These are phyloP conservation scores for Cantharis flavilabris DNA, from an alignment of 2,888 invertebrate species.

Conservation along the genomic window DNA sequence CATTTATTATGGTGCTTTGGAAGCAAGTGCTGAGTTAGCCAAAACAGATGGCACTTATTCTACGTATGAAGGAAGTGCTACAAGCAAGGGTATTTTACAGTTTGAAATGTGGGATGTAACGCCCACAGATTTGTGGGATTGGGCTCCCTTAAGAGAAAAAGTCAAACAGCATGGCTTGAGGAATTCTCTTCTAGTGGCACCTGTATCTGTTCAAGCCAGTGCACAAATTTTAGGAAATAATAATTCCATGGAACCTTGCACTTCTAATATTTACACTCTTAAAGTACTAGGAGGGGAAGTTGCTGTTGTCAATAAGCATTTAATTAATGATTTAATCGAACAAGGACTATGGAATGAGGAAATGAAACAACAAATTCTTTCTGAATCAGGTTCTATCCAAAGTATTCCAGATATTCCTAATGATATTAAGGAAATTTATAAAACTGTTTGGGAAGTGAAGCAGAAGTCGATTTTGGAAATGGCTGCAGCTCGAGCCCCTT, in stretches of 20 bases:
- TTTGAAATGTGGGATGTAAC: constrained; percentile 97
- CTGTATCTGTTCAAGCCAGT: constrained; percentile 99
- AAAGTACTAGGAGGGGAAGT: constrained; percentile 96
- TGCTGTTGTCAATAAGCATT: constrained; percentile 94
- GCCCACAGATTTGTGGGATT: constrained; percentile 88
- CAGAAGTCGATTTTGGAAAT: constrained; percentile 92
- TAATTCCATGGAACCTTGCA: constrained; percentile 97
- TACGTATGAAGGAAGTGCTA: constrained; percentile 89
- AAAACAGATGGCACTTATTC: constrained; percentile 84
- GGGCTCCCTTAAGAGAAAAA: constrained; percentile 79
- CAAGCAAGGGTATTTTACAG: constrained; percentile 93
- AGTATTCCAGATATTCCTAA: constrained; percentile 83
- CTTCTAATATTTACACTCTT: constrained; percentile 94
- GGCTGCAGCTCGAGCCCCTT: constrained; percentile 98
- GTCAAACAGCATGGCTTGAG: constrained; percentile 89
- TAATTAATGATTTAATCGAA: constrained; percentile 91
- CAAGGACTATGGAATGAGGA: constrained; percentile 90
- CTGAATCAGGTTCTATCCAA: constrained; percentile 91
- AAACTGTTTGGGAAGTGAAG: constrained; percentile 97
- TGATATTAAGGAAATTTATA: constrained; percentile 84
- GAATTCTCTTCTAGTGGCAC: constrained; percentile 88
- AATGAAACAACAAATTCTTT: constrained; percentile 93
- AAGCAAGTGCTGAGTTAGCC: constrained; percentile 94
- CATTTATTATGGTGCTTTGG: constrained; percentile 94
- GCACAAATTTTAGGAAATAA: constrained; percentile 99